Evolutionary conservation across 1,140 invertebrate genomes (phyloP), one percentile per base, ranked within the genome.

Genomic region (Bombus cullumanus): DNA sequence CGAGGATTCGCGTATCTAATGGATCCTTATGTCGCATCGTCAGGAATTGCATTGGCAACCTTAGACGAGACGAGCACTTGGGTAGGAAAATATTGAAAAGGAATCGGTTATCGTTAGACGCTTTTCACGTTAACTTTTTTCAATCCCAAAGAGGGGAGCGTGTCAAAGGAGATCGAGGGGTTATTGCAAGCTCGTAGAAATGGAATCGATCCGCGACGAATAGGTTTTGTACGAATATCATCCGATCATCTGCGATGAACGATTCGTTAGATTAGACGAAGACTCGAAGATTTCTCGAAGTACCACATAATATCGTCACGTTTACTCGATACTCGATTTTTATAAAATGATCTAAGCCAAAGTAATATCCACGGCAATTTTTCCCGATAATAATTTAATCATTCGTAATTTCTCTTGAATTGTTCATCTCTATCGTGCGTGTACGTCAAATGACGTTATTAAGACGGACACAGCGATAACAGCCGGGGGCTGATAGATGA

Each of bases 61-160:
- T 28, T 69, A 28, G 37, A 39, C 34, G 25, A 28, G 37, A 39
- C 34, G 25, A 34, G 37, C 77, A 71, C 43, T 68, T 64, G 57
- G 57, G 9, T 37, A 62, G n/a, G 53, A 47, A 59, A 62, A 34
- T 31, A 64, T 75, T 8, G 39, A 82, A 64, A 66, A 59, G 57
- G 41, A 64, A 43, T 34, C 39, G 39, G 57, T 81, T 81, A 81
- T 81, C 53, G 80, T 62, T 74, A n/a, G 37, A 25, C 6, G n/a
- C 3, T n/a, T 64, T 62, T 73, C 8, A n/a, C 47, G 34, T 18
- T 15, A 80, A 69, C 34, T 71, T 72, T 53, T 71, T 72, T 37
- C 34, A 62, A 62, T 57, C 8, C 34, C 5, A 10, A 8, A 25
- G 15, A 43, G n/a, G 28, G 15, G n/a, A 62, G 22, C 39, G 22